Percentiles rank a stretch among this genome's conserved stretches.
phyloP scores from a whole-genome alignment of 2,888 invertebrate species.

The Agrochola lota region DNA sequence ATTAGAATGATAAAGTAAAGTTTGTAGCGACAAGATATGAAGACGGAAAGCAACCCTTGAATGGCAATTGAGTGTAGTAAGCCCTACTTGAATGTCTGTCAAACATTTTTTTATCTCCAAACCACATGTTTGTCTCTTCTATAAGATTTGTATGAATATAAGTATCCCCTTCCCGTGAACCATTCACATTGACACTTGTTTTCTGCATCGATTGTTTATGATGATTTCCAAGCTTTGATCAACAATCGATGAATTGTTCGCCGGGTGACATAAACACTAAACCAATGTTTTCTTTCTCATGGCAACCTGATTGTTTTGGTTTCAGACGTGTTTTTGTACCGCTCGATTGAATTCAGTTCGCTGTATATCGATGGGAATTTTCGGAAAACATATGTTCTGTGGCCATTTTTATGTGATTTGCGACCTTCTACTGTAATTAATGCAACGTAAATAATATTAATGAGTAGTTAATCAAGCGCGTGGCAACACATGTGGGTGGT shows the following conservation, averaged over 20 bases:
- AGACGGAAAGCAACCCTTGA: neutral
- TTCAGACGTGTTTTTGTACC: conserved; percentile 46
- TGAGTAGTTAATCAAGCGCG: conserved; percentile 31
- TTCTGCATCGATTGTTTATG: conserved; percentile 66
- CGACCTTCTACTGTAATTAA: neutral
- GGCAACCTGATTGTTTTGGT: conserved; percentile 61
- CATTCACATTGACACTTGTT: conserved; percentile 65
- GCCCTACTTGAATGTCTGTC: neutral
- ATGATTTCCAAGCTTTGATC: conserved; percentile 65
- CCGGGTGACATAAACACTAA: conserved; percentile 50
- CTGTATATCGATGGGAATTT: conserved; percentile 1
- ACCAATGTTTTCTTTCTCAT: conserved; percentile 67
- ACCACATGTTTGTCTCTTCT: neutral
- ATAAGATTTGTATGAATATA: neutral
- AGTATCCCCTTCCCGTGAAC: conserved; percentile 15
- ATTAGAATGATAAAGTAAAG: neutral
- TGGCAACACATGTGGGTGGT: conserved; percentile 14
- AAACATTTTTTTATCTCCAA: neutral
- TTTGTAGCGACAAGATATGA: neutral
- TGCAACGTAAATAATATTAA: conserved; percentile 24
- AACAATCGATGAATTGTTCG: conserved; percentile 62
- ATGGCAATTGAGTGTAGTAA: neutral
- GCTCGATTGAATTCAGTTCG: conserved; percentile 34
- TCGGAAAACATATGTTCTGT: neutral
- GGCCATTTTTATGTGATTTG: neutral